A percentile compares a stretch with the other conserved stretches of the same genome.
Conservation (phyloP, 2,797 vertebrate species). For the Astyanax mexicanus region DNA sequence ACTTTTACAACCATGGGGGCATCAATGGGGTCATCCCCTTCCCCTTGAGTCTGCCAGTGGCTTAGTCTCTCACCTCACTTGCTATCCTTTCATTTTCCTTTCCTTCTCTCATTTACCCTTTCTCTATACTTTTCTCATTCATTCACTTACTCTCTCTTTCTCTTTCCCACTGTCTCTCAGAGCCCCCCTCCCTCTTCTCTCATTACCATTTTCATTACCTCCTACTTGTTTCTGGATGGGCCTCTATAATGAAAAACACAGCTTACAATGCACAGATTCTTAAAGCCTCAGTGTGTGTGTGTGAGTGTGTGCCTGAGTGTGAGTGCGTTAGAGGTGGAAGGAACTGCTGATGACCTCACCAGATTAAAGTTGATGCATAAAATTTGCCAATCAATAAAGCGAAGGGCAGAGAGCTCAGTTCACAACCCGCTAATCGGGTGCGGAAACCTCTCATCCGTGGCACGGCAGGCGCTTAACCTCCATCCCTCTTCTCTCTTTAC, state of each 20-base stretch:
- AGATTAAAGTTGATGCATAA: slow-evolving; percentile 44
- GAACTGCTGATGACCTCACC: slow-evolving; percentile 30
- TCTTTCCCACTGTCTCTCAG: slow-evolving; percentile 14
- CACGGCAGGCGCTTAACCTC: background rate
- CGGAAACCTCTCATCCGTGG: slow-evolving; percentile 29
- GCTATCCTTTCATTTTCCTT: no score
- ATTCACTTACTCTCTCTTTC: background rate
- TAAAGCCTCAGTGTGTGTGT: slow-evolving; percentile 4
- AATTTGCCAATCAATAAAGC: slow-evolving; percentile 47
- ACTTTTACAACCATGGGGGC: no score
- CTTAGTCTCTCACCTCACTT: no score
- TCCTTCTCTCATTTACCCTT: background rate
- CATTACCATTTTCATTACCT: slow-evolving; percentile 48
- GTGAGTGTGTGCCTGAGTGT: slow-evolving; percentile 7
- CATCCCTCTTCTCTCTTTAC: background rate
- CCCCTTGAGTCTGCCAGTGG: no score
- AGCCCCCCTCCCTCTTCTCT: slow-evolving; percentile 7
- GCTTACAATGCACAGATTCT: slow-evolving; percentile 32
- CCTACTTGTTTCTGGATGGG: slow-evolving; percentile 37
- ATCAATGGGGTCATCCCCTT: no score
- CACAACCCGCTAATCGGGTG: slow-evolving; percentile 35
- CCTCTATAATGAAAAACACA: slow-evolving; percentile 36
- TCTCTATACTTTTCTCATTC: background rate
- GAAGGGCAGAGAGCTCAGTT: slow-evolving; percentile 51
- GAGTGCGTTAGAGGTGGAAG: slow-evolving; percentile 9